phyloP scores from a whole-genome alignment of 2,797 vertebrate genomes.

The Galago senegalensis region DNA sequence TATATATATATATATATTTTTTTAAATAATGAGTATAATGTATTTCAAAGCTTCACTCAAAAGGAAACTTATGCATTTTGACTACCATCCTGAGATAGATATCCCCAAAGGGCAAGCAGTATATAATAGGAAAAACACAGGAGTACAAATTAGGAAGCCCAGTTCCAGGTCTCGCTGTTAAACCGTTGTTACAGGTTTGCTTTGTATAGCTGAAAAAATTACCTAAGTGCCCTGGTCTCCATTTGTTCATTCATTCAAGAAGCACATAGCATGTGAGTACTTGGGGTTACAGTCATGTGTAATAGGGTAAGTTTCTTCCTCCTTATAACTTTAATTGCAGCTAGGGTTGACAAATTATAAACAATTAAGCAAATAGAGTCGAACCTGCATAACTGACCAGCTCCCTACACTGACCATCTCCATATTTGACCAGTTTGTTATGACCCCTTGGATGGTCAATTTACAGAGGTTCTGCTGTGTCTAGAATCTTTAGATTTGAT shows the following conservation, averaged over 20 bases:
- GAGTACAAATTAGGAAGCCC: not conserved
- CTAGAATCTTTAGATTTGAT: not conserved
- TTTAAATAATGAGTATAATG: slow-evolving; percentile 19
- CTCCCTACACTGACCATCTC: no score
- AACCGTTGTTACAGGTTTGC: not conserved
- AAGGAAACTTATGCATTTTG: not conserved
- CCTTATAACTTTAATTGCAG: not conserved
- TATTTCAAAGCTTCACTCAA: slow-evolving; percentile 25
- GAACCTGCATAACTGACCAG: no score
- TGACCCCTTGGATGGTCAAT: no score
- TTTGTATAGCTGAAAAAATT: not conserved
- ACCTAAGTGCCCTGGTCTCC: not conserved
- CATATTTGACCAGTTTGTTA: no score
- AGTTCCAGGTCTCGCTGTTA: not conserved
- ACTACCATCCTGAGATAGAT: not conserved
- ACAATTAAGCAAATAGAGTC: not conserved
- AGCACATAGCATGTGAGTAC: not conserved
- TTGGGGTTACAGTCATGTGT: not conserved
- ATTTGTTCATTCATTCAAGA: slow-evolving; percentile 31
- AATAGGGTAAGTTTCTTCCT: not conserved
- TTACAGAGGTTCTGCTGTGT: no score
- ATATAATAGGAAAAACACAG: not conserved
- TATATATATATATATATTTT: not conserved
- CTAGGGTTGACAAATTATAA: not conserved
- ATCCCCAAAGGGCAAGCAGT: not conserved